phyloP scores from a whole-genome alignment of 1,140 invertebrate species.

The Theocolax elegans region DNA sequence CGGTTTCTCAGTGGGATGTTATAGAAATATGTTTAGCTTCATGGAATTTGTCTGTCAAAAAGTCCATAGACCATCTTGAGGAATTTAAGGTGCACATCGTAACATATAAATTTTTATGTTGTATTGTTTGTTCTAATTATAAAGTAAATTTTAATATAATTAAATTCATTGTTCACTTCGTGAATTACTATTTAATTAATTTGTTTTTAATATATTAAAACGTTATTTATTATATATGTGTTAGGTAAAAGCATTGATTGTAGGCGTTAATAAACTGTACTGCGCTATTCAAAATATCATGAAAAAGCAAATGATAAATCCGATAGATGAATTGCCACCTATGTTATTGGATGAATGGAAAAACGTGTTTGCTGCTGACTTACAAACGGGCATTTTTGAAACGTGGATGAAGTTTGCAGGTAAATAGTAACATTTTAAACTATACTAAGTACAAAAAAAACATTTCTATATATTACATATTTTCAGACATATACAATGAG shows the following conservation, averaged over 20 bases:
- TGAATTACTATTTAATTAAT: not conserved
- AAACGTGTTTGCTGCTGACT: conserved; percentile 68
- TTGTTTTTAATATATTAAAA: not conserved
- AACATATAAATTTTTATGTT: not conserved
- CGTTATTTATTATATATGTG: conserved; percentile 29
- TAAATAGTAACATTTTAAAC: conserved; percentile 41
- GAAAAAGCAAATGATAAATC: conserved; percentile 61
- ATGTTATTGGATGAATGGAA: conserved; percentile 72
- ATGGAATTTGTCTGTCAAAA: conserved; percentile 70
- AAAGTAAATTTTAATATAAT: conserved; percentile 11
- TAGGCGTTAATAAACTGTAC: conserved; percentile 68
- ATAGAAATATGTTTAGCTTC: conserved; percentile 73
- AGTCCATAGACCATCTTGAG: conserved; percentile 58
- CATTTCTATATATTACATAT: conserved; percentile 7
- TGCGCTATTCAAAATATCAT: conserved; percentile 64
- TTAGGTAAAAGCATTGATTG: conserved; percentile 66
- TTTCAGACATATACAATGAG: conserved; percentile 51
- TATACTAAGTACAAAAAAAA: conserved; percentile 18
- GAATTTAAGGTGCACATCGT: conserved; percentile 67
- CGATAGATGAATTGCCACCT: conserved; percentile 62
- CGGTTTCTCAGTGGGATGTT: conserved; percentile 73
- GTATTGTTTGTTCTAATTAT: not conserved
- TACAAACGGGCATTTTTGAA: conserved; percentile 67
- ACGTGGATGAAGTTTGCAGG: conserved; percentile 65
- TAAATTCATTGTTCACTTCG: conserved; percentile 42